Percentiles rank a stretch among this genome's conserved stretches.
These are phyloP conservation scores for Anomalospiza imberbis DNA, from an alignment of 2,797 vertebrate species.

Conservation along the genomic window DNA sequence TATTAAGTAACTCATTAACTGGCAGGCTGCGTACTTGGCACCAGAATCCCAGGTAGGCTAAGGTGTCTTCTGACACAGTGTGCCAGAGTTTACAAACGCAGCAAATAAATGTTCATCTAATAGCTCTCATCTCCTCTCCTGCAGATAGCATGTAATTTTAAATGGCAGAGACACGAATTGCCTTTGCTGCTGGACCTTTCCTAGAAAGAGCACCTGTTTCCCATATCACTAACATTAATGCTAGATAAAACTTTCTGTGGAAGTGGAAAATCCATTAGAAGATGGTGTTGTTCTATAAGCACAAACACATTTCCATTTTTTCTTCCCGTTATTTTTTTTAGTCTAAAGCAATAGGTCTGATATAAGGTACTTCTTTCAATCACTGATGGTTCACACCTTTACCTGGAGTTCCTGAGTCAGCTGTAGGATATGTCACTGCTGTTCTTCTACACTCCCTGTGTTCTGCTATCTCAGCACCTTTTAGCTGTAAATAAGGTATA, in stretches of 20 bases:
- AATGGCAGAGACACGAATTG: not conserved
- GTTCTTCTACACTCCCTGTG: not conserved
- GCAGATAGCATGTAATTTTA: not conserved
- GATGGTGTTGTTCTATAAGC: not conserved
- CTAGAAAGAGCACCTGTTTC: not conserved
- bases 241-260: not conserved
- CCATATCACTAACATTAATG: not conserved
- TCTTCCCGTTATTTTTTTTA: not conserved
- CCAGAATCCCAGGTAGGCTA: not conserved
- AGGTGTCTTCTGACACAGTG: not conserved
- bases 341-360: not conserved
- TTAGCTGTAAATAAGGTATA: not conserved
- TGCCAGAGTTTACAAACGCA: conserved; percentile 9
- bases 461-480: not conserved
- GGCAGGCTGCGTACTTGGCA: not conserved
- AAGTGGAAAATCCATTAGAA: not conserved
- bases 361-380: not conserved
- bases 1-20: conserved; percentile 56
- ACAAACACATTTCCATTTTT: not conserved
- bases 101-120: not conserved
- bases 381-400: not conserved
- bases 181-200: not conserved
- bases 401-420: not conserved
- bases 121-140: not conserved
- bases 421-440: not conserved